Evolutionary conservation across 2,113 vertebrate genomes (phyloP).

Genomic region (Corythornis madagascariensis): DNA sequence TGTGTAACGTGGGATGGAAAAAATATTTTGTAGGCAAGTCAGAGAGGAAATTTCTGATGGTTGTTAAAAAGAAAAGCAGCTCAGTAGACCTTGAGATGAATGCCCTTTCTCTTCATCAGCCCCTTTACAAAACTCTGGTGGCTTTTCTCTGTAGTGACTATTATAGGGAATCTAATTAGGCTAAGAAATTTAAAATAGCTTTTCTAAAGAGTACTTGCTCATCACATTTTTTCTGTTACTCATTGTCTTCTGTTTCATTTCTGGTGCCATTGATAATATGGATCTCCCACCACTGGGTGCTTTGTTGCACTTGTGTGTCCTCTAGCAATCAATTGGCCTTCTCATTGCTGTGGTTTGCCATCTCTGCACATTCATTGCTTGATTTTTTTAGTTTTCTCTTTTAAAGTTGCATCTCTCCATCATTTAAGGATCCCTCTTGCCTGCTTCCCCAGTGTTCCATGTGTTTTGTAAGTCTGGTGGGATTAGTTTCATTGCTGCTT

Average conservation of each 20-base stretch:
- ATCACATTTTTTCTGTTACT: not conserved
- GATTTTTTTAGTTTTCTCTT: not conserved
- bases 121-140: not conserved
- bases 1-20: not conserved
- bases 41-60: not conserved
- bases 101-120: not conserved
- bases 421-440: not conserved
- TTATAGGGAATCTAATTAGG: not conserved
- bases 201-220: not conserved
- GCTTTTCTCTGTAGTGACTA: not conserved
- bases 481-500: not conserved
- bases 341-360: not conserved
- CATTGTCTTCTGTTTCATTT: not conserved
- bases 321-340: not conserved
- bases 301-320: not conserved
- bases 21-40: not conserved
- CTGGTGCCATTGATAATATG: not conserved
- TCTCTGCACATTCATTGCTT: not conserved
- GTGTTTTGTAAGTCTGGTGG: not conserved
- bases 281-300: not conserved
- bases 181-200: not conserved
- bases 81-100: not conserved
- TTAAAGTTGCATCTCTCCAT: not conserved
- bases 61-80: not conserved
- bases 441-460: not conserved